phyloP scores from a whole-genome alignment of 2,797 vertebrate species.

The Numenius phaeopus region DNA sequence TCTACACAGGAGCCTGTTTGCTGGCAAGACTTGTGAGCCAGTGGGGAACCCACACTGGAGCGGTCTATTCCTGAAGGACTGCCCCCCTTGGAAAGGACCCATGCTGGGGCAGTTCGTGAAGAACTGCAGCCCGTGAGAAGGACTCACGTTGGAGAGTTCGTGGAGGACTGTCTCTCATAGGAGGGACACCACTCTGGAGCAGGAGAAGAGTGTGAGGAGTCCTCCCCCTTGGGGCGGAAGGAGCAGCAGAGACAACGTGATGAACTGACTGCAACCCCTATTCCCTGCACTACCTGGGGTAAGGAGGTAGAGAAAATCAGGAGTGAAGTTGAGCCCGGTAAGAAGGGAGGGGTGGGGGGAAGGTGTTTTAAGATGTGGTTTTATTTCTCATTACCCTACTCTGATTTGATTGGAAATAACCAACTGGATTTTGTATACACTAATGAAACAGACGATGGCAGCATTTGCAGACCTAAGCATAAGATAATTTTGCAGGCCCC shows the following conservation, averaged over 20 bases:
- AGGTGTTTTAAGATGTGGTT: neutral
- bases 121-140: neutral
- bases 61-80: neutral
- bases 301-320: neutral
- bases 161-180: neutral
- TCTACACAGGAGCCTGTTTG: neutral
- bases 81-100: neutral
- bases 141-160: neutral
- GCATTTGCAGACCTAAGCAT: neutral
- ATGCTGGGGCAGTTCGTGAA: neutral
- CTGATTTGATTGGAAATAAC: neutral
- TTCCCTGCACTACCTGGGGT: neutral
- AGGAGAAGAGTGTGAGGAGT: neutral
- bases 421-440: neutral
- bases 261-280: neutral
- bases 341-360: neutral
- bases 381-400: neutral
- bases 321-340: neutral
- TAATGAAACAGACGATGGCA: neutral
- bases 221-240: neutral
- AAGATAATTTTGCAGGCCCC: slow-evolving; percentile 37
- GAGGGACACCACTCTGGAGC: neutral
- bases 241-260: neutral
- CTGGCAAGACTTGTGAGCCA: neutral
- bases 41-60: neutral